Percentiles rank a stretch among this genome's conserved stretches.
phyloP scores from a whole-genome alignment of 2,113 vertebrate species.

The Bos taurus region ARS-UCD2.0 NC_037333.1:67379001-67379500 shows the following conservation, averaged over 20 bases:
- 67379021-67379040: background rate
- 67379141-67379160: background rate
- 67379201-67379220: background rate
- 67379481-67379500: background rate
- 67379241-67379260: background rate
- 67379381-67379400: background rate
- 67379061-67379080: background rate
- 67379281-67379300: background rate
- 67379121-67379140: background rate
- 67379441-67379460: background rate
- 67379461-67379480: background rate
- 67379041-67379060: background rate
- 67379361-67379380: background rate
- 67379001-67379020: background rate
- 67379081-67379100: background rate
- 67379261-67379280: background rate
- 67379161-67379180: background rate
- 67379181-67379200: conserved; percentile 8
- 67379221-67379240: background rate
- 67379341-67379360: background rate
- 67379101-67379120: background rate
- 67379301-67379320: background rate
- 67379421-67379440: conserved; percentile 17
- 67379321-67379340: background rate
- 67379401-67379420: background rate